Evolutionary conservation across 2,113 vertebrate genomes (phyloP), one percentile per base, ranked within the genome.

Genomic region (Thomomys bottae): DNA sequence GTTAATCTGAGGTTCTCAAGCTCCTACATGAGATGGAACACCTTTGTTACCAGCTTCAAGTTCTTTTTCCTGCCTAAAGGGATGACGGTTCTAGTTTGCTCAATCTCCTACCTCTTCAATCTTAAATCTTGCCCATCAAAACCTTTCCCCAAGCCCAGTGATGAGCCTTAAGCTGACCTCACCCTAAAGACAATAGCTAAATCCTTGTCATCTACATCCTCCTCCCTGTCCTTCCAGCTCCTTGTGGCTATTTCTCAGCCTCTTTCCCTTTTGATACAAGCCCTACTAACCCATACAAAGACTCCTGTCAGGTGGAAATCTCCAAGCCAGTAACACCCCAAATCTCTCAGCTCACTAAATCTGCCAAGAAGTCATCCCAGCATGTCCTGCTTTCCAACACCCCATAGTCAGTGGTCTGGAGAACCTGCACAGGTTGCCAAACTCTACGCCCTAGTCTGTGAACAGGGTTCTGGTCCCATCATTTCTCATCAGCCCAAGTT

Each of bases 201-300:
- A 20, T 0, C 8, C 1, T 3, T 3, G 6, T 21, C 18, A 26
- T 8, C 20, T 24, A 61, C 0, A 36, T 32, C n/a, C 54, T n/a
- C 30, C 32, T n/a, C 38, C 80, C 49, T 45, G 73, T 26, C 68
- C 88, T 85, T 36, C 84, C 64, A 34, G 57, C 34, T 21, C 18
- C 18, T 49, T 23, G 1, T 32, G 24, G 18, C 36, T 64, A 63
- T 11, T 73, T 64, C 54, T 81, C 86, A 42, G 40, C 8, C 36
- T 79, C 73, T 59, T 21, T 30, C 9, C 26, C 7, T 68, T 38
- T 77, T 32, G 67, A 15, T 7, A 61, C 8, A 45, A 86, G 38
- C 32, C 45, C 54, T 54, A n/a, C 49, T 54, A 54, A 54, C 14
- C 49, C 18, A 15, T 54, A 54, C 2, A 54, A 15, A 54, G 49